phyloP scores from a whole-genome alignment of 2,888 invertebrate genomes.

The Drosophila dives region DNA sequence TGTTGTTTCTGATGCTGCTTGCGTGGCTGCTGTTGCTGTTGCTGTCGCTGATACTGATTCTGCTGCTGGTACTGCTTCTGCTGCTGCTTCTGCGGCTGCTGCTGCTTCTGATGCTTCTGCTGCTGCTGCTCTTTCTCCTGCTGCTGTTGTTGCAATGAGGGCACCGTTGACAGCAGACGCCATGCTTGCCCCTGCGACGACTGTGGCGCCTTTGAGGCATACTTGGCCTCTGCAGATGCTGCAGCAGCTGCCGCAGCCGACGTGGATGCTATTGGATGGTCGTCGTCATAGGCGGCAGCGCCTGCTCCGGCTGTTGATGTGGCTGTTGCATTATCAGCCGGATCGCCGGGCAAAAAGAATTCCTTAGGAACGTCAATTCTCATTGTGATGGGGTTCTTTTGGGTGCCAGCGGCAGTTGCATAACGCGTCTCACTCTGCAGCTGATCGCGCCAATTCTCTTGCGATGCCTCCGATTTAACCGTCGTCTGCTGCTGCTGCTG shows the following conservation, averaged over 20 bases:
- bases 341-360: constrained; percentile 35
- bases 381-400: constrained; percentile 50
- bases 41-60: background rate
- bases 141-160: constrained; percentile 2
- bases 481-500: background rate
- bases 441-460: constrained; percentile 27
- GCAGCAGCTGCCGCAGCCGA: constrained; percentile 4
- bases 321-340: background rate
- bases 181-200: constrained; percentile 12
- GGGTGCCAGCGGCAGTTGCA: constrained; percentile 37
- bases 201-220: background rate
- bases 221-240: background rate
- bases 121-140: background rate
- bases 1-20: background rate
- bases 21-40: background rate
- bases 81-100: background rate
- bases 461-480: constrained; percentile 2
- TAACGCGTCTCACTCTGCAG: constrained; percentile 33
- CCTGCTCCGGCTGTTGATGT: background rate
- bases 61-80: background rate
- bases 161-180: constrained; percentile 10
- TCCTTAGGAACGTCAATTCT: constrained; percentile 50
- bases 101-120: background rate
- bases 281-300: background rate
- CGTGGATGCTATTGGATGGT: background rate